Evolutionary conservation across 2,797 vertebrate species (phyloP).

Genomic region (Acanthurus tractus): DNA sequence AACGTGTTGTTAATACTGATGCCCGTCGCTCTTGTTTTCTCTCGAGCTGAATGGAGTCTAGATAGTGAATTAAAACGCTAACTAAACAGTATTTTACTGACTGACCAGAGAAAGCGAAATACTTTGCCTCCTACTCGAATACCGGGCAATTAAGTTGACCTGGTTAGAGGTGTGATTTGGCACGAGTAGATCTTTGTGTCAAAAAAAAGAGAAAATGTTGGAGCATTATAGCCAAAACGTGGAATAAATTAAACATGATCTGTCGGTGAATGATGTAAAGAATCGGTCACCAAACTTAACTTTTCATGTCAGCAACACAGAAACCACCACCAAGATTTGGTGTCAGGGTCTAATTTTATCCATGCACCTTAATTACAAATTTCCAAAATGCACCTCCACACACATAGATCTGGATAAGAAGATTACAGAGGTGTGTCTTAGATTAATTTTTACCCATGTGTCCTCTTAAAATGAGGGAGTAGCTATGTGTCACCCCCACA

Average conservation of each 20-base stretch:
- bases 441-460: not conserved
- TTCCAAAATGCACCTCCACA: not conserved
- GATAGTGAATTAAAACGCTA: constrained; percentile 26
- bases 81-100: constrained; percentile 26
- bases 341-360: not conserved
- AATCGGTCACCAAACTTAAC: not conserved
- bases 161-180: not conserved
- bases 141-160: not conserved
- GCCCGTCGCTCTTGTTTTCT: constrained; percentile 8
- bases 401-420: too few species aligned
- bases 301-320: not conserved
- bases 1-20: not conserved
- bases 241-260: rapidly evolving
- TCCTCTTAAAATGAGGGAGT: not conserved
- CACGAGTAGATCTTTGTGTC: not conserved
- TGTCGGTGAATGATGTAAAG: not conserved
- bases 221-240: not conserved
- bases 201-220: not conserved
- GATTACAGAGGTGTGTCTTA: too few species aligned
- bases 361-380: not conserved
- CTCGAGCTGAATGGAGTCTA: constrained; percentile 30
- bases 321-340: not conserved
- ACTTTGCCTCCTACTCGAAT: not conserved
- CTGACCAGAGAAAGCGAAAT: not conserved
- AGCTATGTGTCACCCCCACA: not conserved